These are phyloP conservation scores for Myodes glareolus DNA, from an alignment of 2,113 vertebrate species.

Conservation along the genomic window DNA sequence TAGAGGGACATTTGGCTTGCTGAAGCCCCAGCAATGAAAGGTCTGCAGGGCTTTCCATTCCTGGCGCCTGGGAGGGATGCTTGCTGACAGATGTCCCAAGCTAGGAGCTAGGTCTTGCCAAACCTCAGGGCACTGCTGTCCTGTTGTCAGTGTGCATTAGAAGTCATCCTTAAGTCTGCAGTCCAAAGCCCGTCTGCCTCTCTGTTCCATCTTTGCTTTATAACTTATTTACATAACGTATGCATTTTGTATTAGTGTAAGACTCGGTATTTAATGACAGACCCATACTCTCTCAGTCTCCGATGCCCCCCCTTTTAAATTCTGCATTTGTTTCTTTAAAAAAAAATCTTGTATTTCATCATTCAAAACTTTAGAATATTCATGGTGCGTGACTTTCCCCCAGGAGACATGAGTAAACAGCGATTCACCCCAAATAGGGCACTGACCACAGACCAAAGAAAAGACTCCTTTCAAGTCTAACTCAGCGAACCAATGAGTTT, in stretches of 20 bases:
- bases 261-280: constrained; percentile 8
- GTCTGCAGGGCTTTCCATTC: neutral
- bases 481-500: neutral
- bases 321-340: neutral
- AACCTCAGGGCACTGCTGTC: rapidly evolving
- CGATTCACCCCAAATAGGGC: neutral
- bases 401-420: neutral
- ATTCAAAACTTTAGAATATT: neutral
- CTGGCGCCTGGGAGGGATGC: neutral
- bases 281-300: neutral
- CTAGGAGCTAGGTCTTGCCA: neutral
- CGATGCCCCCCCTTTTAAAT: neutral
- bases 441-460: neutral
- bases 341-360: neutral
- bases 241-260: neutral
- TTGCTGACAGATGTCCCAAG: neutral
- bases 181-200: neutral
- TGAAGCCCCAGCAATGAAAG: constrained; percentile 11
- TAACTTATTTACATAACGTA: constrained; percentile 31
- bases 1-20: constrained; percentile 24
- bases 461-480: neutral
- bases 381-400: neutral
- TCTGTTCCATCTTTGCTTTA: neutral
- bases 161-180: neutral
- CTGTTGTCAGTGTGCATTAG: constrained; percentile 54